Conservation (phyloP, 2,113 vertebrate genomes). For the Sapayoa aenigma region DNA sequence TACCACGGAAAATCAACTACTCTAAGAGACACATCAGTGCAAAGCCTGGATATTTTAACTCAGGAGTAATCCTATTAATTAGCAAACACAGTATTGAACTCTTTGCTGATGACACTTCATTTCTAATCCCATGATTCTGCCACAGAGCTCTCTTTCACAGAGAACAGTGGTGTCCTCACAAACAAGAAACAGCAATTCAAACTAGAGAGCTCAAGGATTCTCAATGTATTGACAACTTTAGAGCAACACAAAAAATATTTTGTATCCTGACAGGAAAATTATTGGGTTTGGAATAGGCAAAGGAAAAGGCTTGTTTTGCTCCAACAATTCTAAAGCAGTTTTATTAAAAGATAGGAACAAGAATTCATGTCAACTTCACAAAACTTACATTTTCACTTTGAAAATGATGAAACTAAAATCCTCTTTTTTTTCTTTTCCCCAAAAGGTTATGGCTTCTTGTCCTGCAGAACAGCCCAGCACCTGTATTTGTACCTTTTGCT, state of each 20-base stretch:
- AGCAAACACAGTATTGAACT: neutral
- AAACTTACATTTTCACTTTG: neutral
- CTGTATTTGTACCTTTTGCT: neutral
- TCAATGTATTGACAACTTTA: neutral
- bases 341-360: neutral
- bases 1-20: neutral
- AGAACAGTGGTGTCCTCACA: neutral
- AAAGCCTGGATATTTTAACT: neutral
- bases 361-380: neutral
- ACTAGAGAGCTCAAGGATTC: neutral
- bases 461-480: neutral
- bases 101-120: neutral
- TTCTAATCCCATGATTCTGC: neutral
- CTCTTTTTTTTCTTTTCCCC: neutral
- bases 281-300: neutral
- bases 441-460: neutral
- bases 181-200: neutral
- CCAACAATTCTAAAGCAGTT: neutral
- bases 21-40: neutral
- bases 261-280: neutral
- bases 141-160: neutral
- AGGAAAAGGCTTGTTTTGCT: neutral
- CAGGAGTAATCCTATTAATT: neutral
- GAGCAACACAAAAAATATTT: neutral
- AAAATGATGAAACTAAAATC: neutral